These are phyloP conservation scores for Eufriesea mexicana DNA, from an alignment of 1,140 invertebrate genomes.

Conservation along the genomic window DNA sequence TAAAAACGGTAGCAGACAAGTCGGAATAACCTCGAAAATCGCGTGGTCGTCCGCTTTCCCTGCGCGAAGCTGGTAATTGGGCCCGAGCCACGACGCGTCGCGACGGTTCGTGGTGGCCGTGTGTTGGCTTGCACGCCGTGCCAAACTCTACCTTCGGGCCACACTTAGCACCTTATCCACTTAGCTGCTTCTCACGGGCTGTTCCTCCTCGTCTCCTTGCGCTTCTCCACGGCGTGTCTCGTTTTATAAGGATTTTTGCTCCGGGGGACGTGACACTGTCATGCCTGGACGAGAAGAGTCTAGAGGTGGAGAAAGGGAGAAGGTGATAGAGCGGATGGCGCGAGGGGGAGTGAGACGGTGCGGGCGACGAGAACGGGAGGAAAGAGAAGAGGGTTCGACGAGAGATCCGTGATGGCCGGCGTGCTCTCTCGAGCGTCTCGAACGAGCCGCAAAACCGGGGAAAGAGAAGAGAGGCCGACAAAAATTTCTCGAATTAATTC, in stretches of 20 bases:
- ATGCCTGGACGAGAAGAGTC: constrained; percentile 64
- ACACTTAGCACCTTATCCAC: constrained; percentile 81
- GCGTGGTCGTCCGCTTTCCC: constrained; percentile 48
- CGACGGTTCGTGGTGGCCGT: constrained; percentile 46
- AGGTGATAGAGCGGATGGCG: constrained; percentile 16
- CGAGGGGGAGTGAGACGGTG: no score
- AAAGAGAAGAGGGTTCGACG: constrained; percentile 48
- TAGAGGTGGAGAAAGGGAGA: constrained; percentile 26
- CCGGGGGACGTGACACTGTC: constrained; percentile 80
- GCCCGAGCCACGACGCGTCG: constrained; percentile 45
- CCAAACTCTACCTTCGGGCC: constrained; percentile 71
- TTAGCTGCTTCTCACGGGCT: constrained; percentile 80
- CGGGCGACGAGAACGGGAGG: background rate
- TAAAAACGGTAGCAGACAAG: constrained; percentile 46
- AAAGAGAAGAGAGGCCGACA: constrained; percentile 50
- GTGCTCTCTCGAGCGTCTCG: constrained; percentile 72
- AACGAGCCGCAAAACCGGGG: constrained; percentile 23
- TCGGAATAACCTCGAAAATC: constrained; percentile 44
- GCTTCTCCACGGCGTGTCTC: constrained; percentile 76
- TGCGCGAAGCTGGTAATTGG: constrained; percentile 62
- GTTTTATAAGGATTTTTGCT: constrained; percentile 79
- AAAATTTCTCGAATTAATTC: constrained; percentile 79
- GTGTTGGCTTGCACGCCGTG: constrained; percentile 53
- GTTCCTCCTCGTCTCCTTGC: constrained; percentile 71
- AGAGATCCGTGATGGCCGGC: constrained; percentile 59